Evolutionary conservation across 2,888 invertebrate genomes (phyloP), one percentile per base, ranked within the genome.

Genomic region (Operophtera brumata): DNA sequence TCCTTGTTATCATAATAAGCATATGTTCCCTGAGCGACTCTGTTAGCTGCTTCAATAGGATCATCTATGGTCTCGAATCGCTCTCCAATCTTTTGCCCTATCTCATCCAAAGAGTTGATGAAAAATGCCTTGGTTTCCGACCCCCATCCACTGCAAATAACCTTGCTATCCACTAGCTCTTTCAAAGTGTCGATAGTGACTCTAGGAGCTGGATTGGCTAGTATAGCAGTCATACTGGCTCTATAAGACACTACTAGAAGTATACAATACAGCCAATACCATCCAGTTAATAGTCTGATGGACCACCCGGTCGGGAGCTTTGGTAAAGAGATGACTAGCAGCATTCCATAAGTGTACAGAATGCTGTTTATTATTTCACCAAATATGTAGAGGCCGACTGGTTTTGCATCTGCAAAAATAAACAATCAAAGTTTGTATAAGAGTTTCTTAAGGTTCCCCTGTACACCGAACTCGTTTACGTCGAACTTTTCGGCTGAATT

Each of bases 251-350:
- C 95, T 0, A 94, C 94, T 5, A 96, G 91, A 3, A 96, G 86
- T 57, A 96, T 93, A 70, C 95, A 95, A 75, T 96, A 97, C 1
- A 96, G 78, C 96, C 96, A 96, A 82, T 96, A 96, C 94, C 96
- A 96, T 0, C 96, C 96, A 1, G 96, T 96, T 10, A 96, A 86
- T 26, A 96, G 86, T 32, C 96, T 90, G 37, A 96, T 86, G 0
- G 96, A 94, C 96, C 96, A 96, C 11, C 94, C 95, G 11, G 91
- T 91, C 0, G 96, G 96, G 64, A 96, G 86, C 70, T 92, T 93
- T 0, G 96, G 96, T 51, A 96, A 73, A 0, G 96, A 94, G 25
- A 96, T 94, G 60, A 95, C 92, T 6, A 96, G 84, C 43, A 96
- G 77, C 96, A 96, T 96, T 66, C 96, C 94, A 70, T 94, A 96